Base-by-base conservation (phyloP, 2,888 invertebrate species). In the Tolmerus cingulatus region DNA sequence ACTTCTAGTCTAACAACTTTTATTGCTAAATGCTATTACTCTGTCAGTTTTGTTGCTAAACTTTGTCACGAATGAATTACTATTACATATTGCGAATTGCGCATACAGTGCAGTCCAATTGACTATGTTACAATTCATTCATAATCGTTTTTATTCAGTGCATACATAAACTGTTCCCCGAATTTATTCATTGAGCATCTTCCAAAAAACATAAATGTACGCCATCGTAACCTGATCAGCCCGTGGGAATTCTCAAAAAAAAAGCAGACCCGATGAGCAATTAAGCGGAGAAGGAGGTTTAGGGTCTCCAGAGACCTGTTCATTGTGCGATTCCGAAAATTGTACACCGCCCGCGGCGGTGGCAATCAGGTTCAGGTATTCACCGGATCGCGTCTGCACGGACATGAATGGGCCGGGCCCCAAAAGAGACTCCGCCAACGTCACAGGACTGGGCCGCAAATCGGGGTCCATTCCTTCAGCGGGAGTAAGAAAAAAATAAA, bases 291-390 rank as follows among this genome's bases (percentile, higher is more conserved):
- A 82, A 57, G 82, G 27, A 66, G 66, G 66, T 37, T 57, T 82
- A 57, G 82, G 57, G 57, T 66, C 57, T 82, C 37, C 23, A 40
- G 51, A 46, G 43, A 82, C 23, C 82, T 19, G 51, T 37, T 66
- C 66, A 82, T 57, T 82, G 82, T 66, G 82, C 37, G 82, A 66
- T 57, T 37, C 57, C 57, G 82, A 82, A 82, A 82, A 82, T 57
- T 66, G 66, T 27, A 57, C 34, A 30, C 82, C 82, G 57, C 82
- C 51, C 37, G 51, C 51, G 37, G 30, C 34, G 37, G 82, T 66
- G 57, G 82, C 34, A 46, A 46, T 16, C 43, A 46, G 43, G 43
- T 46, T 82, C 34, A 82, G 37, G 57, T 82, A 82, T 37, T 66
- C 23, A 37, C 37, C 37, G 37, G 82, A 19, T 82, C 57, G 34